Conservation (phyloP, 2,888 invertebrate genomes). For the Amaurobius ferox region DNA sequence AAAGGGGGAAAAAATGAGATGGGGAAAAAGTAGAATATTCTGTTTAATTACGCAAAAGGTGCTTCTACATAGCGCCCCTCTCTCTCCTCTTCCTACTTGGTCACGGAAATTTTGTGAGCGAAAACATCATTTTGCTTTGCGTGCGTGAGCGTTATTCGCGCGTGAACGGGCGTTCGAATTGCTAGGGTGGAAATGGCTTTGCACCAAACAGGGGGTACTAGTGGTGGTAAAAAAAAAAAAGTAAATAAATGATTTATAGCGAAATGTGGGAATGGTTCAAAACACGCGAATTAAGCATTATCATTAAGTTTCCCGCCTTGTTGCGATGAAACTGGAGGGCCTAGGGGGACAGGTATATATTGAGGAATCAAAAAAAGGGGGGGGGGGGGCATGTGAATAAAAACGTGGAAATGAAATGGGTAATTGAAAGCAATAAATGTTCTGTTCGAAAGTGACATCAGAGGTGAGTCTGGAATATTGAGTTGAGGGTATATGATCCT, state of each 20-base stretch:
- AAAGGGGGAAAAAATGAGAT: not conserved
- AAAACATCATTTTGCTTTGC: conserved; percentile 49
- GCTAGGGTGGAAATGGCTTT: conserved; percentile 61
- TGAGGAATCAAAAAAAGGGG: not conserved
- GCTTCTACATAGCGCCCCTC: not conserved
- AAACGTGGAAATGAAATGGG: too few relatives aligned
- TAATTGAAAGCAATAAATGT: too few relatives aligned
- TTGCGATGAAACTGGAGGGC: conserved; percentile 52
- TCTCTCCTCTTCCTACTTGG: not conserved
- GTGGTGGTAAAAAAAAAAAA: conserved; percentile 39
- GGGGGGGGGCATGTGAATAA: too few relatives aligned
- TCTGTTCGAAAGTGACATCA: too few relatives aligned
- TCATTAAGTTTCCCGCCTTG: conserved; percentile 59
- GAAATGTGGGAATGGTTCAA: conserved; percentile 68
- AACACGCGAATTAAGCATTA: conserved; percentile 72
- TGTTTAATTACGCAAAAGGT: conserved; percentile 52
- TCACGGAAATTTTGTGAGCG: not conserved
- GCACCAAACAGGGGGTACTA: conserved; percentile 26
- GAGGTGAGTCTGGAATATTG: too few relatives aligned
- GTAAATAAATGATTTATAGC: conserved; percentile 70
- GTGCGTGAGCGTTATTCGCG: conserved; percentile 44
- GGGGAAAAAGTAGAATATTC: conserved; percentile 12
- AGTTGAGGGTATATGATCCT: too few relatives aligned
- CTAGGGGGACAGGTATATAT: conserved; percentile 4
- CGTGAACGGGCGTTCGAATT: conserved; percentile 52